These are phyloP conservation scores for Heteromurus nitidus DNA, from an alignment of 2,888 invertebrate genomes.

Conservation along the genomic window DNA sequence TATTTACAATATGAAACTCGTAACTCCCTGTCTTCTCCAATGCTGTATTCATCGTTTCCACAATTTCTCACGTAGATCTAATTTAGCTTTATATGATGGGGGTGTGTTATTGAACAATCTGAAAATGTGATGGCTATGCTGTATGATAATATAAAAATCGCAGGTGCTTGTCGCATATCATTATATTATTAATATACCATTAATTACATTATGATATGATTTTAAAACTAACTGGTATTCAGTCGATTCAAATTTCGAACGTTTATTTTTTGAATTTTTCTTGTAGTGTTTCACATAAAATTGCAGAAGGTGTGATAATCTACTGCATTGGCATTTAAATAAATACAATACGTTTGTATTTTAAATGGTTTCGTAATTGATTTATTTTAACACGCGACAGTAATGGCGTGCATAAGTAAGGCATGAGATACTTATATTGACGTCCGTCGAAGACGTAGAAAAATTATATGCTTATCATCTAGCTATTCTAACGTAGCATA, in stretches of 20 bases:
- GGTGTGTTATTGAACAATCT: too few species aligned
- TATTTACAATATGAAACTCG: too few species aligned
- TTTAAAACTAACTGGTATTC: too few species aligned
- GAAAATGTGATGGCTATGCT: too few species aligned
- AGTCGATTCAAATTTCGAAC: background rate
- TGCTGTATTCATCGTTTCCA: too few species aligned
- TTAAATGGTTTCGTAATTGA: background rate
- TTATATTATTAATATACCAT: too few species aligned
- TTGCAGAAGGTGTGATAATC: constrained; percentile 19
- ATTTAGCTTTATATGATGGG: too few species aligned
- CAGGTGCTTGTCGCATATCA: background rate
- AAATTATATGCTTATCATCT: background rate
- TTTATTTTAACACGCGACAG: too few species aligned
- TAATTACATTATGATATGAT: background rate
- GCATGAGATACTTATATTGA: constrained; percentile 28
- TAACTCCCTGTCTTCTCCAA: too few species aligned
- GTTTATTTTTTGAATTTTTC: constrained; percentile 23
- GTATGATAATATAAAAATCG: background rate
- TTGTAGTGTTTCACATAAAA: constrained; percentile 28
- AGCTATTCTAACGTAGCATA: background rate
- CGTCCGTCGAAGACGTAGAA: constrained; percentile 14
- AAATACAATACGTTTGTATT: constrained; percentile 19
- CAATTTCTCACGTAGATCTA: too few species aligned
- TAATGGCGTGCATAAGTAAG: constrained; percentile 27
- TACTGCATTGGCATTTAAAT: constrained; percentile 35